Conservation (phyloP, 2,888 invertebrate species). For the Idaea biselata region DNA sequence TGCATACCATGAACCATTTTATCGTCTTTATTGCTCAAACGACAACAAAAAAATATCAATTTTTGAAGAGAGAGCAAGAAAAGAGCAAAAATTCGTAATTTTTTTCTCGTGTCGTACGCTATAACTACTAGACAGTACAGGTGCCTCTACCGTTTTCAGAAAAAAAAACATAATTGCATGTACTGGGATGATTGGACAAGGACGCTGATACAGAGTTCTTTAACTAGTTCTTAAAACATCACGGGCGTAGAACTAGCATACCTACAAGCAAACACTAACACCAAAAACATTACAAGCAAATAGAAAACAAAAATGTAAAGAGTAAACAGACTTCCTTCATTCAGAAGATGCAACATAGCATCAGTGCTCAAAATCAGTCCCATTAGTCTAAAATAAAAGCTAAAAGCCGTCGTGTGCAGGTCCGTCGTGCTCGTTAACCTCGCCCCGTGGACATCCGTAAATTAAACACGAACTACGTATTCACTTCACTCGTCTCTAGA, state of each 20-base stretch:
- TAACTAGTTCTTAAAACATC: too few species aligned
- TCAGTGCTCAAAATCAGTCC: conserved; percentile 26
- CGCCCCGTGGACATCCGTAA: conserved; percentile 35
- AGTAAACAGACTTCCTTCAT: not conserved
- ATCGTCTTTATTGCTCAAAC: too few species aligned
- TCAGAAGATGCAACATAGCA: not conserved
- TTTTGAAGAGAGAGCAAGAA: too few species aligned
- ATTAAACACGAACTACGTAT: conserved; percentile 40
- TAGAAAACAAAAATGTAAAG: not conserved
- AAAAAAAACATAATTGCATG: too few species aligned
- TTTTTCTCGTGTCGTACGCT: too few species aligned
- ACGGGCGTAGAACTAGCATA: not conserved
- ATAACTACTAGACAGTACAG: too few species aligned
- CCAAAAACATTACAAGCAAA: not conserved
- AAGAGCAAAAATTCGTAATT: too few species aligned
- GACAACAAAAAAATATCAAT: too few species aligned
- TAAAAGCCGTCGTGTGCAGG: conserved; percentile 21
- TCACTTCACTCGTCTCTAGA: not conserved
- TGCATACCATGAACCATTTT: too few species aligned
- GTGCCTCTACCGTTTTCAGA: too few species aligned
- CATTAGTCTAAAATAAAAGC: conserved; percentile 27
- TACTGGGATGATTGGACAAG: too few species aligned
- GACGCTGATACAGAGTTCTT: too few species aligned
- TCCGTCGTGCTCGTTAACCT: conserved; percentile 39
- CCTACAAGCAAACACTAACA: not conserved